Conservation (phyloP, 1,140 invertebrate genomes). For the Leucophenga varia region DNA sequence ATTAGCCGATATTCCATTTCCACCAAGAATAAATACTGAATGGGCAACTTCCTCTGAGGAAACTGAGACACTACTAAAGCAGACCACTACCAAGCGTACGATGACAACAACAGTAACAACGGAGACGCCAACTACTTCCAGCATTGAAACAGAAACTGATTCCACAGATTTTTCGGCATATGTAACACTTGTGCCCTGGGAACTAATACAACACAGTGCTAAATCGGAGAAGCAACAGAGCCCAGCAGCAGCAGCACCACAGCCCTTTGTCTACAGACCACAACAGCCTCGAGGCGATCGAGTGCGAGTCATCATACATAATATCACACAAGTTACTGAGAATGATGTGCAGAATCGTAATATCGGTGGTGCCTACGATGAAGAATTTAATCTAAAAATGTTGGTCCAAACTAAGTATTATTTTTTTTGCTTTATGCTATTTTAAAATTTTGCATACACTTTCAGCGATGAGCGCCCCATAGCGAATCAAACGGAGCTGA, state of each 20-base stretch:
- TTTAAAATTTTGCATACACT: no score
- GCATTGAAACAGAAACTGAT: no score
- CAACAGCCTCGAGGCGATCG: conserved; percentile 29
- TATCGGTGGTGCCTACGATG: conserved; percentile 26
- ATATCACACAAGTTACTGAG: conserved; percentile 53
- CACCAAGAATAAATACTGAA: conserved; percentile 28
- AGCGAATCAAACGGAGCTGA: conserved; percentile 59
- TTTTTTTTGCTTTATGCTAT: neutral
- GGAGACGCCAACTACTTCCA: no score
- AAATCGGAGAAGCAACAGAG: conserved; percentile 44
- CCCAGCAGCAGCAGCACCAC: conserved; percentile 1
- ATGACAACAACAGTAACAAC: conserved; percentile 5
- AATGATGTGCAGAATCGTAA: conserved; percentile 44
- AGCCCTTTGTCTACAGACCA: conserved; percentile 2
- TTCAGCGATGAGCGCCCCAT: conserved; percentile 41
- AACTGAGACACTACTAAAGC: conserved; percentile 1
- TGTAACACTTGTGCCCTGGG: conserved; percentile 46
- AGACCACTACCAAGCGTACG: conserved; percentile 13
- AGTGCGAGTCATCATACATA: conserved; percentile 58
- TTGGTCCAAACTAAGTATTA: conserved; percentile 14
- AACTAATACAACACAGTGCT: conserved; percentile 45
- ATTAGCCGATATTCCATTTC: conserved; percentile 1
- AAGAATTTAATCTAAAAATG: conserved; percentile 53
- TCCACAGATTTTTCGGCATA: conserved; percentile 36
- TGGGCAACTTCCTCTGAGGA: conserved; percentile 37